These are phyloP conservation scores for Adelosebastes latens DNA, from an alignment of 2,797 vertebrate species.

Conservation along the genomic window DNA sequence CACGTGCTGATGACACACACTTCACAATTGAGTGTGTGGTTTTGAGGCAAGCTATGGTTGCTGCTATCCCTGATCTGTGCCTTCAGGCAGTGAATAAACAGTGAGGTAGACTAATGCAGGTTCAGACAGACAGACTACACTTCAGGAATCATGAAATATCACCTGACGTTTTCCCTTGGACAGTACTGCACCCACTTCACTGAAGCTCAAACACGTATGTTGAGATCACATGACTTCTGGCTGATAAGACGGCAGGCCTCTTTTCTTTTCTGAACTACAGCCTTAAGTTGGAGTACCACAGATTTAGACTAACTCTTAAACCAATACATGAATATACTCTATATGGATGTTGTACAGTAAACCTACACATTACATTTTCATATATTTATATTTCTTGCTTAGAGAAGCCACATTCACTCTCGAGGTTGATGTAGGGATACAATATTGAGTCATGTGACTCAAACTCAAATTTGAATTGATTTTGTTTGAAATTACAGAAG, in stretches of 20 bases:
- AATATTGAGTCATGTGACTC: not conserved
- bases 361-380: not conserved
- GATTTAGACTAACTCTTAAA: not conserved
- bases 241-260: not conserved
- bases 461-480: not conserved
- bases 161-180: not conserved
- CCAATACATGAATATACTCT: not conserved
- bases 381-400: not conserved
- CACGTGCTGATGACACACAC: constrained; percentile 27
- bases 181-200: not conserved
- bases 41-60: constrained; percentile 33
- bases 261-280: not conserved
- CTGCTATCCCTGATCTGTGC: constrained; percentile 40
- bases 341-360: not conserved
- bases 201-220: not conserved
- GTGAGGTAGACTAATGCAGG: constrained; percentile 29
- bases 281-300: not conserved
- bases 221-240: not conserved
- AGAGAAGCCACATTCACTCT: not conserved
- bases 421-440: not conserved
- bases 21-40: constrained; percentile 4
- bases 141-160: constrained; percentile 7
- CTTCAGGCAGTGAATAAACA: constrained; percentile 28
- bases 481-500: not conserved
- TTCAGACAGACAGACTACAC: constrained; percentile 34